phyloP scores from a whole-genome alignment of 1,140 invertebrate species.

The Lasioglossum albipes region DNA sequence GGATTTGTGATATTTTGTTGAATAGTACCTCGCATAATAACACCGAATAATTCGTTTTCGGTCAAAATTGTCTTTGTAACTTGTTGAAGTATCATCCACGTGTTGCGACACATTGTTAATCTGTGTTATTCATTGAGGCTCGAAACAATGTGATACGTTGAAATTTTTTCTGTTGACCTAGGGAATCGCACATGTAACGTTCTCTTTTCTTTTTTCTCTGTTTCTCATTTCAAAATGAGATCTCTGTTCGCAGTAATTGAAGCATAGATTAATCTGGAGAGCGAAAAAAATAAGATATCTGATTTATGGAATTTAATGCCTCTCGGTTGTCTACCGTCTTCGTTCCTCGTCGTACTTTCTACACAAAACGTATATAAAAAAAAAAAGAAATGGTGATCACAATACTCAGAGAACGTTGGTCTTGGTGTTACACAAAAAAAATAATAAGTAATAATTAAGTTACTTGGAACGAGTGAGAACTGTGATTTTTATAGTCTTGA shows the following conservation, averaged over 20 bases:
- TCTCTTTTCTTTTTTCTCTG: constrained; percentile 6
- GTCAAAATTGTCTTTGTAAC: constrained; percentile 48
- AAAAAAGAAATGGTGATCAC: constrained; percentile 31
- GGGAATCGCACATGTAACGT: constrained; percentile 19
- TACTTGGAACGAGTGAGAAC: constrained; percentile 63
- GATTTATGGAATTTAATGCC: constrained; percentile 32
- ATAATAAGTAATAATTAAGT: constrained; percentile 55
- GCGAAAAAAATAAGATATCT: constrained; percentile 21
- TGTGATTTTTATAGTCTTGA: constrained; percentile 69
- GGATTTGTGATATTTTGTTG: constrained; percentile 58
- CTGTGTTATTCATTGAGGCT: constrained; percentile 46
- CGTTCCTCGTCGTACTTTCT: constrained; percentile 34
- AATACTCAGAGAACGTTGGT: constrained; percentile 55
- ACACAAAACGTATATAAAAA: constrained; percentile 3
- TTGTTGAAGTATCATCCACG: constrained; percentile 38
- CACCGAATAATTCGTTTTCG: constrained; percentile 28
- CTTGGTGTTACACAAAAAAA: constrained; percentile 49
- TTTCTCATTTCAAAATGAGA: constrained; percentile 24
- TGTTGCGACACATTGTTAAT: constrained; percentile 37
- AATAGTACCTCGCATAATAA: constrained; percentile 47
- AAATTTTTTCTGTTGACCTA: constrained; percentile 36
- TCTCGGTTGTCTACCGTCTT: constrained; percentile 12
- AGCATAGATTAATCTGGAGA: constrained; percentile 40
- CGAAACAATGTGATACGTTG: constrained; percentile 21
- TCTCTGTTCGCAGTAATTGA: constrained; percentile 20